Percentiles rank a stretch among this genome's conserved stretches.
Evolutionary conservation across 2,113 vertebrate genomes (phyloP).

Genomic region (Alethe diademata): DNA sequence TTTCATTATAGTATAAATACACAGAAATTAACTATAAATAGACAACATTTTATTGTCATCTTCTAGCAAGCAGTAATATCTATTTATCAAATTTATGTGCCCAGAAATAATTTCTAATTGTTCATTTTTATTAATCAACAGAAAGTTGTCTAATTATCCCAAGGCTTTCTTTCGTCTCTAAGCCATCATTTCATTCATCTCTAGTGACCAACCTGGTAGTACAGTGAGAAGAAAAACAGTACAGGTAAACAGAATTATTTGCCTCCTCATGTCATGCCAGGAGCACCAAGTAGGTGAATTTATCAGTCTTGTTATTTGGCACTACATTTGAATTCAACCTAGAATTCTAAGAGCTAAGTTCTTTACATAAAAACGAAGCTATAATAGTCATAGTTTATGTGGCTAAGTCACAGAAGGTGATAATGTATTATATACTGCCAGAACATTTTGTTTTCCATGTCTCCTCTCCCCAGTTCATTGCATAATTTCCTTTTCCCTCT

Average conservation of each 20-base stretch:
- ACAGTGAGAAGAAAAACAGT: background rate
- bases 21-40: background rate
- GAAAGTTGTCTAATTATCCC: background rate
- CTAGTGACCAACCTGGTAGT: background rate
- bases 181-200: background rate
- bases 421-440: background rate
- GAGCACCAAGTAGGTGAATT: background rate
- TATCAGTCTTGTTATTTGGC: background rate
- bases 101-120: background rate
- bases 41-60: background rate
- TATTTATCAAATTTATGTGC: background rate
- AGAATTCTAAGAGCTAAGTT: background rate
- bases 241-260: background rate
- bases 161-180: background rate
- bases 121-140: background rate
- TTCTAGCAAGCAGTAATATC: background rate
- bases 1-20: background rate
- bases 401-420: background rate
- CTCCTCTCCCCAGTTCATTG: background rate
- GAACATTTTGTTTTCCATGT: conserved; percentile 7
- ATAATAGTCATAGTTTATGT: background rate
- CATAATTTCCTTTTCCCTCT: background rate
- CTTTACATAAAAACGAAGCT: background rate
- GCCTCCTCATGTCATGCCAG: background rate
- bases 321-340: background rate